These are phyloP conservation scores for Anoplopoma fimbria DNA, from an alignment of 2,113 vertebrate genomes.

Conservation along the genomic window DNA sequence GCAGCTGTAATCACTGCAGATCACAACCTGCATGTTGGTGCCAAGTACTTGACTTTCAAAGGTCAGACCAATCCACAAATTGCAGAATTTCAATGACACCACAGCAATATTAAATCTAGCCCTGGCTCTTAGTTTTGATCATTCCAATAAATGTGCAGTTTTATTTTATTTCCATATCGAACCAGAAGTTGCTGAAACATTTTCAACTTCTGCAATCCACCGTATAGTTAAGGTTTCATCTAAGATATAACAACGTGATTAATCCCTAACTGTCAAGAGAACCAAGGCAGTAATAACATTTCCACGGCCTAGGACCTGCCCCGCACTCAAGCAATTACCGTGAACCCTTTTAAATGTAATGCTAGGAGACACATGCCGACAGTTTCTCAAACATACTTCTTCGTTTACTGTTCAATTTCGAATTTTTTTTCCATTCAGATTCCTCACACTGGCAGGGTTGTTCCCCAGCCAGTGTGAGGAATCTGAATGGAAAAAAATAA, in stretches of 20 bases:
- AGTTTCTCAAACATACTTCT: slow-evolving; percentile 24
- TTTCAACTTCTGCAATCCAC: background rate
- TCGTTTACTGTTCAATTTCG: slow-evolving; percentile 14
- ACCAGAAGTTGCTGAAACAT: background rate
- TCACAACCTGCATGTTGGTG: slow-evolving; percentile 5
- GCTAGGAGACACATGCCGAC: slow-evolving; percentile 25
- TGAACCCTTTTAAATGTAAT: slow-evolving; percentile 51
- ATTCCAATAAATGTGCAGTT: background rate
- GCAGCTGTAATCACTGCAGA: background rate
- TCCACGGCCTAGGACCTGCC: slow-evolving; percentile 35
- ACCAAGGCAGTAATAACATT: slow-evolving; percentile 44
- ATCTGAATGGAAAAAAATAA: slow-evolving; percentile 36
- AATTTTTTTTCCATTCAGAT: slow-evolving; percentile 43
- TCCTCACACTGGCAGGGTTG: slow-evolving; percentile 34
- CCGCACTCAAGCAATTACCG: slow-evolving; percentile 43
- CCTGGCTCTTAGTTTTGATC: background rate
- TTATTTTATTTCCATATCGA: background rate
- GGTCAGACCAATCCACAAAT: background rate
- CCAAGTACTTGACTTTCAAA: slow-evolving; percentile 6
- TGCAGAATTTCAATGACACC: background rate
- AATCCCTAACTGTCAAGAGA: slow-evolving; percentile 37
- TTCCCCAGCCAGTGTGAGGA: no score
- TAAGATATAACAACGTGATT: slow-evolving; percentile 44
- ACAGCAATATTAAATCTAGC: background rate
- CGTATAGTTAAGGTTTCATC: slow-evolving; percentile 36